Evolutionary conservation across 2,888 invertebrate species (phyloP).

Genomic region (Drosophila melanosoma): DNA sequence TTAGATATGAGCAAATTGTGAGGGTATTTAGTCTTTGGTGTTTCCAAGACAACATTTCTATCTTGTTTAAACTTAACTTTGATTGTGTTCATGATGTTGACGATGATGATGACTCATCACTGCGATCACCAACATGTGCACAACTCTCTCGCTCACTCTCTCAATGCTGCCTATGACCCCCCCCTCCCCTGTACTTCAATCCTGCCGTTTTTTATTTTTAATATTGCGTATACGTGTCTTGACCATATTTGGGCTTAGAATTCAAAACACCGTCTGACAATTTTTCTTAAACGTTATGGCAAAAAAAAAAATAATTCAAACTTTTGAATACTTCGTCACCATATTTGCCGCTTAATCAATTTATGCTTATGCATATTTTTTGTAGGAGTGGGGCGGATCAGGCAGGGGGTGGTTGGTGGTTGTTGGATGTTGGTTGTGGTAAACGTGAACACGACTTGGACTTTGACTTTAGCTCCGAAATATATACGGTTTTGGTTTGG

Average conservation of each 20-base stretch:
- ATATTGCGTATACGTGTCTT: slow-evolving; percentile 73
- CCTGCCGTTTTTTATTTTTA: slow-evolving; percentile 4
- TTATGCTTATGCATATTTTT: slow-evolving; percentile 68
- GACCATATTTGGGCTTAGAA: slow-evolving; percentile 72
- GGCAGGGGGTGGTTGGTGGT: not conserved
- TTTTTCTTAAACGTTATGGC: slow-evolving; percentile 23
- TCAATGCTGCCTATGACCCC: not conserved
- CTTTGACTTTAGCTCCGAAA: slow-evolving; percentile 30
- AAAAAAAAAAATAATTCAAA: slow-evolving; percentile 14
- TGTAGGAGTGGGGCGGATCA: not conserved
- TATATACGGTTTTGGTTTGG: slow-evolving; percentile 9
- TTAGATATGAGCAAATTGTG: not conserved
- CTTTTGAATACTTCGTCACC: slow-evolving; percentile 71
- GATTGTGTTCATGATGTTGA: slow-evolving; percentile 1
- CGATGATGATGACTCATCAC: slow-evolving; percentile 52
- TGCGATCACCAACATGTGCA: slow-evolving; percentile 33
- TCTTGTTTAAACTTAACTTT: slow-evolving; percentile 12
- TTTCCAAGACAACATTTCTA: not conserved
- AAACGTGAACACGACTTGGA: slow-evolving; percentile 41
- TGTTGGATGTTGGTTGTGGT: not conserved
- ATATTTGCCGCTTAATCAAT: slow-evolving; percentile 78
- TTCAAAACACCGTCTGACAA: slow-evolving; percentile 51
- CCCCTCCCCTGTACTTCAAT: not conserved
- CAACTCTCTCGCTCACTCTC: slow-evolving; percentile 6
- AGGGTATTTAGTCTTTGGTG: not conserved